phyloP scores from a whole-genome alignment of 2,888 invertebrate genomes.

The Drosophila tanythrix region DNA sequence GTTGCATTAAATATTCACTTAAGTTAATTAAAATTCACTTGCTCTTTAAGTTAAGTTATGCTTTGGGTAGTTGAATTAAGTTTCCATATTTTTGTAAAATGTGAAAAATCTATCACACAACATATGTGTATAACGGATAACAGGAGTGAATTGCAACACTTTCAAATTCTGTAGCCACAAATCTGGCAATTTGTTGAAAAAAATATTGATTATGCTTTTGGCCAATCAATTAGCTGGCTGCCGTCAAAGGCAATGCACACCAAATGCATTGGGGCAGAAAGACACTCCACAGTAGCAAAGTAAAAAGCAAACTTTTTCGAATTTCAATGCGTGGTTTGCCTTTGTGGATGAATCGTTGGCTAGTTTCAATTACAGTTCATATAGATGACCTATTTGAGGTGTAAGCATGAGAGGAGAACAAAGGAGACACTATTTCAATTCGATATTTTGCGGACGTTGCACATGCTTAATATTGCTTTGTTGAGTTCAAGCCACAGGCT shows the following conservation, averaged over 20 bases:
- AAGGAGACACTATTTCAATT: conserved; percentile 29
- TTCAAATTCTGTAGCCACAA: not conserved
- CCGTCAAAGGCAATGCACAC: not conserved
- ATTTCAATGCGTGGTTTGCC: conserved; percentile 41
- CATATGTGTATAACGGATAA: not conserved
- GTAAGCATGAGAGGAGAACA: not conserved
- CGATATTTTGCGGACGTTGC: conserved; percentile 29
- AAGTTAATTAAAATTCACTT: not conserved
- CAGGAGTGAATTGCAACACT: not conserved
- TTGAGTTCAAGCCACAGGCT: conserved; percentile 21
- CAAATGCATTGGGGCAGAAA: not conserved
- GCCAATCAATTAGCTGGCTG: not conserved
- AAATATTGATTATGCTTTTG: not conserved
- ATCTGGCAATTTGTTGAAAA: not conserved
- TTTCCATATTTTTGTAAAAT: too few species aligned
- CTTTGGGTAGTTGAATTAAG: not conserved
- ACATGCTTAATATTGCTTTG: conserved; percentile 44
- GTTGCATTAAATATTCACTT: not conserved
- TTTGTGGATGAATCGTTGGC: conserved; percentile 27
- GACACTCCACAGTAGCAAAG: not conserved
- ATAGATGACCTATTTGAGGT: conserved; percentile 15
- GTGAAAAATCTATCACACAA: too few species aligned
- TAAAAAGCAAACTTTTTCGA: not conserved
- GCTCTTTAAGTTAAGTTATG: not conserved
- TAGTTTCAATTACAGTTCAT: conserved; percentile 31